A percentile compares a stretch with the other conserved stretches of the same genome.
Conservation (phyloP, 1,140 invertebrate genomes). For the Yoshiicerus persimilis region DNA sequence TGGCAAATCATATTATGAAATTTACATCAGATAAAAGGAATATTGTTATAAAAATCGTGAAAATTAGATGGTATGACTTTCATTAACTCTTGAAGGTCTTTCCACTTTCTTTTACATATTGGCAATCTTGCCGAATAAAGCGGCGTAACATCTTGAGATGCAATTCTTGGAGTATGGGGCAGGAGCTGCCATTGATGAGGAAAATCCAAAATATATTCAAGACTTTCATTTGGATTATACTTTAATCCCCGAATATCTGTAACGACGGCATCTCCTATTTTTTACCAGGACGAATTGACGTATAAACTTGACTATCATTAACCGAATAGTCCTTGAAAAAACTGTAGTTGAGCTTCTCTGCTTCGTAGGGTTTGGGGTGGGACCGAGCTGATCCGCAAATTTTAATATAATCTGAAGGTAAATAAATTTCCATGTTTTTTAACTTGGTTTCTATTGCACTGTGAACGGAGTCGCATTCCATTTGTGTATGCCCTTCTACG, state of each 20-base stretch:
- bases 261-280: neutral
- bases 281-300: neutral
- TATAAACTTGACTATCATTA: neutral
- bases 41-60: neutral
- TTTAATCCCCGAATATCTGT: neutral
- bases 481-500: constrained; percentile 38
- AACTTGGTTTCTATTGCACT: constrained; percentile 16
- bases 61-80: neutral
- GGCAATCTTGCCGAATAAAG: neutral
- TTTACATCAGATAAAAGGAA: too few species aligned
- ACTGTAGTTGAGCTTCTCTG: neutral
- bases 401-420: constrained; percentile 24
- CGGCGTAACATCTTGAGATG: neutral
- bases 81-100: neutral
- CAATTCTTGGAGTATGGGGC: neutral
- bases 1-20: too few species aligned
- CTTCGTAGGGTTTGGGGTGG: neutral
- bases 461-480: constrained; percentile 34
- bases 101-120: neutral
- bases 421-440: constrained; percentile 33
- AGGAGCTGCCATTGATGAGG: neutral
- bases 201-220: neutral
- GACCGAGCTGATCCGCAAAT: neutral
- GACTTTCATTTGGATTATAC: neutral
- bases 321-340: neutral